phyloP scores from a whole-genome alignment of 2,888 invertebrate species.

The Tachina grossa region DNA sequence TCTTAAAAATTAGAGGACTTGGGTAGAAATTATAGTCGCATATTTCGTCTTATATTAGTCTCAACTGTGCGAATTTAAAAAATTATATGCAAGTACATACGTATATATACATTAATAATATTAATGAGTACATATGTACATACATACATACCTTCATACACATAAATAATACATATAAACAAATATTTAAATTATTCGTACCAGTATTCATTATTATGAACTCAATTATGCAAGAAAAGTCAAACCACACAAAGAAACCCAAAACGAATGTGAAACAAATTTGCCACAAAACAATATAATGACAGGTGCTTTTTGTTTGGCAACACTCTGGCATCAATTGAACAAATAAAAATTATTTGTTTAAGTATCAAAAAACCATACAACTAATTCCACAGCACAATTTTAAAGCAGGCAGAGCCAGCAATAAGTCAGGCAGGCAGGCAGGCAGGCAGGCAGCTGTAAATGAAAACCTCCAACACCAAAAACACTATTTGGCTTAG shows the following conservation, averaged over 20 bases:
- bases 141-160: neutral
- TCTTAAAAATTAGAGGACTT: no score
- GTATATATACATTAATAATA: neutral
- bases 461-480: conserved; percentile 64
- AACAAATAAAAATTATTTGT: conserved; percentile 47
- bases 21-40: no score
- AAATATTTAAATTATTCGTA: conserved; percentile 26
- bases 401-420: neutral
- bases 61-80: neutral
- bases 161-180: neutral
- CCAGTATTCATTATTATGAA: conserved; percentile 9
- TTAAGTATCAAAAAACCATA: neutral
- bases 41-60: no score
- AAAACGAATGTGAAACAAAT: conserved; percentile 53
- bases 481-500: neutral
- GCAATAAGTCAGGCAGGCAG: no score
- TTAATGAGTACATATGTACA: neutral
- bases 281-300: conserved; percentile 55
- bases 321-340: conserved; percentile 36
- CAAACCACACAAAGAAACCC: conserved; percentile 25
- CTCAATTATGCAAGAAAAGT: conserved; percentile 22
- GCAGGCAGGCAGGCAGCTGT: conserved; percentile 45
- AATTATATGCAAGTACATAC: neutral
- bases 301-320: conserved; percentile 68
- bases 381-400: neutral